Evolutionary conservation across 2,888 invertebrate species (phyloP).

Genomic region (Watsonalla cultraria): DNA sequence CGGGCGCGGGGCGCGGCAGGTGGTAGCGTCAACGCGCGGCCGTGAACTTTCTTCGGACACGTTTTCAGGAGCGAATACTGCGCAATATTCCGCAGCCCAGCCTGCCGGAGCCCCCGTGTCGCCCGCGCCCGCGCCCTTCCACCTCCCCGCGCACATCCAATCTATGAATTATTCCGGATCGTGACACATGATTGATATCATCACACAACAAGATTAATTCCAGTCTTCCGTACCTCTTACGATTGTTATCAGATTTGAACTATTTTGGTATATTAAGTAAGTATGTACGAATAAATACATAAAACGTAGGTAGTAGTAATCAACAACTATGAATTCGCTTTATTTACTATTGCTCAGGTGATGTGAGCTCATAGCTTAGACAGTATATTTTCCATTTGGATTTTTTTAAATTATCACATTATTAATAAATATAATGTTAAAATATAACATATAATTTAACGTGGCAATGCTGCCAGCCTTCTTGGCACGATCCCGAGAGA

Average conservation of each 20-base stretch:
- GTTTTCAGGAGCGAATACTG: constrained; percentile 75
- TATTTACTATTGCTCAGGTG: no score
- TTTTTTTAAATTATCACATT: no score
- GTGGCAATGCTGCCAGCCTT: no score
- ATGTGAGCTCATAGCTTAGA: no score
- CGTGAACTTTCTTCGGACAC: constrained; percentile 79
- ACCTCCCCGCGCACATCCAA: neutral
- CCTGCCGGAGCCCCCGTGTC: constrained; percentile 49
- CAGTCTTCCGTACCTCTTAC: neutral
- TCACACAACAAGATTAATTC: neutral
- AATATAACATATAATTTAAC: no score
- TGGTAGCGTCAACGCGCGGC: constrained; percentile 76
- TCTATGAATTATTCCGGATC: neutral
- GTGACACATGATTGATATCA: neutral
- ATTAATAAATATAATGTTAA: no score
- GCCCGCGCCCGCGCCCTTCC: constrained; percentile 31
- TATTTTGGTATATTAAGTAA: neutral
- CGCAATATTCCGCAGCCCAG: constrained; percentile 68
- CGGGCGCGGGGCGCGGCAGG: constrained; percentile 49
- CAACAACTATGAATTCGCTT: no score
- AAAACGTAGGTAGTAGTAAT: no score
- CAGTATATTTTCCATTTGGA: no score
- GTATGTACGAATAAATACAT: no score
- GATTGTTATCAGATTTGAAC: neutral
- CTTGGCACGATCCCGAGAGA: no score